Evolutionary conservation across 2,113 vertebrate species (phyloP), one percentile per base, ranked within the genome.

Genomic region (Notechis scutatus): DNA sequence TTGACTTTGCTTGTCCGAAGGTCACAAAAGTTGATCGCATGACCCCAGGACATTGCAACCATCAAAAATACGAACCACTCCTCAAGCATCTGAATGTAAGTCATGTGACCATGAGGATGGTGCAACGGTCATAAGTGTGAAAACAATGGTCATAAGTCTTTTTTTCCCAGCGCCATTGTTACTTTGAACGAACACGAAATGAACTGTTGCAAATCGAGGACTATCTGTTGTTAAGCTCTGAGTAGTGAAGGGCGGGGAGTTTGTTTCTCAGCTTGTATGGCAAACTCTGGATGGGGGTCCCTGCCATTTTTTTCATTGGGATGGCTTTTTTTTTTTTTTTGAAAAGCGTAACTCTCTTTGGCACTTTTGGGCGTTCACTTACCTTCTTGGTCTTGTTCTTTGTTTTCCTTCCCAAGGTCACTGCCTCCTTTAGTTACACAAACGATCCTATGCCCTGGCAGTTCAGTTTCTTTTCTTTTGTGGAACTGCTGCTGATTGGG

Each of bases 361-460:
- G 6, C 52, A 47, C 91, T 95, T 92, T 85, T 94, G 4, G 56
- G 34, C 95, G 94, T 90, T 64, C n/a, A 95, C 95, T 92, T 96
- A 93, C 94, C 92, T 95, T 93, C 92, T 92, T 95, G 90, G 90
- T 92, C 95, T 11, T 64, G 69, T 85, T 94, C 94, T 97, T 96
- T 97, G 94, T 95, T 97, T 97, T 96, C 91, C 88, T 94, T 95
- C 92, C 94, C 91, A 89, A 94, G 92, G 91, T 91, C 92, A 96
- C 94, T 95, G 93, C 95, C 93, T 64, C 94, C 95, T 96, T 45
- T 93, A 96, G 92, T 94, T 94, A 95, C 24, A 55, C 34, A 39
- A 59, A 64, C 54, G 59, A 54, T 34, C 56, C 87, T 92, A 92
- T 93, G 94, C 95, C 95, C 95, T 94, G 90, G 92, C 93, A 11